These are phyloP conservation scores for Julus scandinavius DNA, from an alignment of 2,888 invertebrate genomes.

Conservation along the genomic window DNA sequence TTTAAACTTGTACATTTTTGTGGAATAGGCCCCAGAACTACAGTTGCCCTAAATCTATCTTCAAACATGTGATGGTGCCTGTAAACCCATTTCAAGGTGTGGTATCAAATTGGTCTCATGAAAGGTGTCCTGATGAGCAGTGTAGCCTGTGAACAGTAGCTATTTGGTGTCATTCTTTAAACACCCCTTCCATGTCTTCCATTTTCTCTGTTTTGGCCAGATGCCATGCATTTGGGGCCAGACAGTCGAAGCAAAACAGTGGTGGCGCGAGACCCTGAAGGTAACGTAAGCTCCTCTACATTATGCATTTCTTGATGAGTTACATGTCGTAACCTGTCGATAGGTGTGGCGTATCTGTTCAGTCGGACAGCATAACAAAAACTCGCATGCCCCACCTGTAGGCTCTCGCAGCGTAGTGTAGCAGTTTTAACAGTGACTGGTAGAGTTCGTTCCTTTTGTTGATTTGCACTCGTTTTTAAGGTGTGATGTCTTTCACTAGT, in stretches of 20 bases:
- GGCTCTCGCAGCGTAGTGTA: constrained; percentile 34
- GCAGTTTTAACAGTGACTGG: not conserved
- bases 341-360: constrained; percentile 45
- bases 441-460: constrained; percentile 35
- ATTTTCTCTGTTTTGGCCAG: constrained; percentile 59
- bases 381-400: constrained; percentile 49
- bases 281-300: constrained; percentile 56
- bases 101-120: not conserved
- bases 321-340: constrained; percentile 30
- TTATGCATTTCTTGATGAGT: constrained; percentile 43
- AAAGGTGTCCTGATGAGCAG: not conserved
- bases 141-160: not conserved
- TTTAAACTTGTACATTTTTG: too few species aligned
- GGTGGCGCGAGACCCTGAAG: constrained; percentile 61
- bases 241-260: constrained; percentile 62
- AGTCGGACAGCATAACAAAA: constrained; percentile 26
- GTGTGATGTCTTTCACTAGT: constrained; percentile 42
- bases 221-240: constrained; percentile 60
- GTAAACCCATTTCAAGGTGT: not conserved
- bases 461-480: constrained; percentile 32
- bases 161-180: constrained; percentile 54
- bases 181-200: constrained; percentile 56
- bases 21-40: too few species aligned
- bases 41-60: too few species aligned
- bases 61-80: not conserved